These are phyloP conservation scores for Ariolimax columbianus DNA, from an alignment of 2,888 invertebrate genomes.

Conservation along the genomic window DNA sequence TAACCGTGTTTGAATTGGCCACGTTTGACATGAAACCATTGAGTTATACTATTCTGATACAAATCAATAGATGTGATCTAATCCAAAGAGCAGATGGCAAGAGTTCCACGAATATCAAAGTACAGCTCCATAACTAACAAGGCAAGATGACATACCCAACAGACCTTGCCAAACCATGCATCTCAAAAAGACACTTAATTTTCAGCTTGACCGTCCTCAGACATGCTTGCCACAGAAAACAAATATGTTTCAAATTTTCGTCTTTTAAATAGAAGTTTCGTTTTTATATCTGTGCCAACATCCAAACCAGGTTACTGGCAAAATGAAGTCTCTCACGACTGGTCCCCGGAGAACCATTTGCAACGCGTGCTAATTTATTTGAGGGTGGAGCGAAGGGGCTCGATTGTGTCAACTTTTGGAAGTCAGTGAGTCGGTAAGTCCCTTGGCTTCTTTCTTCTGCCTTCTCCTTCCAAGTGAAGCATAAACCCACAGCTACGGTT, in stretches of 20 bases:
- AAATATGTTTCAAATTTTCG: not conserved
- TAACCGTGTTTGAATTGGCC: too few species aligned
- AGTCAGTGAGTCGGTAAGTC: not conserved
- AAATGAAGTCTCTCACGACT: not conserved
- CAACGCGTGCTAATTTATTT: slow-evolving; percentile 21
- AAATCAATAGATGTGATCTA: too few species aligned
- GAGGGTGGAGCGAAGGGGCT: not conserved
- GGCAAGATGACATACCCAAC: not conserved
- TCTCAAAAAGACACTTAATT: not conserved
- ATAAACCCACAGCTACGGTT: too few species aligned
- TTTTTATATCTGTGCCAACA: not conserved
- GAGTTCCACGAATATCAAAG: not conserved
- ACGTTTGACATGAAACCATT: too few species aligned
- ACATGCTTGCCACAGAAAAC: not conserved
- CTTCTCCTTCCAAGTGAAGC: too few species aligned
- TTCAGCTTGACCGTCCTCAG: slow-evolving; percentile 22
- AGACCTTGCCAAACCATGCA: not conserved
- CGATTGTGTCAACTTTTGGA: not conserved
- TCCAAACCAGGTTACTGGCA: not conserved
- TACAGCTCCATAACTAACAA: not conserved
- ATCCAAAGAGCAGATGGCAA: not conserved
- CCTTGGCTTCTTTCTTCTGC: too few species aligned
- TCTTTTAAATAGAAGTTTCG: not conserved
- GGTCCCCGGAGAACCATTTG: not conserved
- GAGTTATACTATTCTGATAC: too few species aligned